These are phyloP conservation scores for Entomobrya proxima DNA, from an alignment of 2,888 invertebrate genomes.

Conservation along the genomic window DNA sequence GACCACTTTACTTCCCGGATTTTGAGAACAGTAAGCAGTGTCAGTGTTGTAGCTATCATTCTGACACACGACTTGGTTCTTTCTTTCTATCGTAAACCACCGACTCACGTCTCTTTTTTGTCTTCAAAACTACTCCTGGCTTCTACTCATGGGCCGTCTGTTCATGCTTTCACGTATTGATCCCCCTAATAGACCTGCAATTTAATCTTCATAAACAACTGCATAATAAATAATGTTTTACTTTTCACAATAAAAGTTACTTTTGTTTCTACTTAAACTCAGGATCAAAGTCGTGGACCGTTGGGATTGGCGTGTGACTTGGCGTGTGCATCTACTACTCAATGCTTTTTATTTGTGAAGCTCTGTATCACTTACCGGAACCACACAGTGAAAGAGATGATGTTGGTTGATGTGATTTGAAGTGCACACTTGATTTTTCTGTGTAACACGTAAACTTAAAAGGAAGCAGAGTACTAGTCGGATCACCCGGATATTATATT, in stretches of 20 bases:
- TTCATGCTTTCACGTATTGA: neutral
- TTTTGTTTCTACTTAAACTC: slow-evolving; percentile 28
- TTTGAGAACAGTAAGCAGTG: too few relatives aligned
- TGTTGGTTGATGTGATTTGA: slow-evolving; percentile 15
- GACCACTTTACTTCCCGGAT: slow-evolving; percentile 2
- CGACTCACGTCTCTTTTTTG: neutral
- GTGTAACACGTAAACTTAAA: slow-evolving; percentile 21
- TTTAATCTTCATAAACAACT: slow-evolving; percentile 35
- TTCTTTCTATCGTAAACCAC: neutral
- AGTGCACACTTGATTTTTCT: slow-evolving; percentile 55
- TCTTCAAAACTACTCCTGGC: neutral
- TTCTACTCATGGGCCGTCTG: neutral
- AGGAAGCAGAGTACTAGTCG: too few relatives aligned
- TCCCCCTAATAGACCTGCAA: neutral
- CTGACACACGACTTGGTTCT: neutral
- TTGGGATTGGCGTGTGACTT: neutral
- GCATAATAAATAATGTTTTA: neutral
- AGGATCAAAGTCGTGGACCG: neutral
- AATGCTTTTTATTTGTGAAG: neutral
- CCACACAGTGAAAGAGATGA: neutral
- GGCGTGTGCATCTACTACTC: neutral
- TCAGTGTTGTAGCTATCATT: neutral
- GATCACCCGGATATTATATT: neutral
- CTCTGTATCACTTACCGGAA: slow-evolving; percentile 13
- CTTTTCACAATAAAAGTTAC: neutral